Base-by-base conservation (phyloP, 1,140 invertebrate genomes). In the Coenobita brevimanus region DNA sequence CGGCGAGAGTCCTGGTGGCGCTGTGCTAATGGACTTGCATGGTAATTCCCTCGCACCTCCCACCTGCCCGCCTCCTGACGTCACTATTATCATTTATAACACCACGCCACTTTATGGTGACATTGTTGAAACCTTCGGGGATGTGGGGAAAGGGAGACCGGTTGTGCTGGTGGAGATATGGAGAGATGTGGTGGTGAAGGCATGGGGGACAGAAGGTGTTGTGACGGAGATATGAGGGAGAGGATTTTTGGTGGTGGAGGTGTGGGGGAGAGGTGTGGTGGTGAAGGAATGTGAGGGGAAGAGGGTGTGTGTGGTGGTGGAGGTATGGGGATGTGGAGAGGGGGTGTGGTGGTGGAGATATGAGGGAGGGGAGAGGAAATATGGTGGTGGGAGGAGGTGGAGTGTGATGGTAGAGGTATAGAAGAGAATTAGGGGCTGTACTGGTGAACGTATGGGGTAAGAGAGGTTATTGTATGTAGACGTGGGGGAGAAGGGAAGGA, bases 71-170 rank as follows among this genome's bases (percentile, higher is more conserved):
- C 79, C 79, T 60, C 64, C 24, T 43, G 54, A 38, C 60, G 54
- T 62, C 79, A 38, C 38, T 82, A 67, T 82, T 82, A 67, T 82
- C 79, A 82, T 69, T 82, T 82, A 82, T 82, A 82, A 82, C 79
- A 82, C 33, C 57, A n/a, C n/a, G 33, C 17, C 79, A 82, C 79
- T 82, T 67, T 67, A 82, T 41, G 38, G 33, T 82, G 79, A 67
- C 79, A 82, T 60, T 27, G n/a, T 17, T 73, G 17, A 6, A n/a
- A 30, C 64, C 21, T 33, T 15, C 24, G 54, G 76, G 46, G 21
- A 60, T 33, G 36, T 27, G n/a, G 1, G 24, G 3, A 33, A 21
- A 38, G 36, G 57, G 33, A 64, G 21, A 21, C 17, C 17, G 78
- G 30, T 15, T 1, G 73, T 24, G 73, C 27, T 13, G n/a, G n/a